phyloP scores from a whole-genome alignment of 37 sponge, comb jelly and placozoan species.

The Sycon ciliatum region DNA sequence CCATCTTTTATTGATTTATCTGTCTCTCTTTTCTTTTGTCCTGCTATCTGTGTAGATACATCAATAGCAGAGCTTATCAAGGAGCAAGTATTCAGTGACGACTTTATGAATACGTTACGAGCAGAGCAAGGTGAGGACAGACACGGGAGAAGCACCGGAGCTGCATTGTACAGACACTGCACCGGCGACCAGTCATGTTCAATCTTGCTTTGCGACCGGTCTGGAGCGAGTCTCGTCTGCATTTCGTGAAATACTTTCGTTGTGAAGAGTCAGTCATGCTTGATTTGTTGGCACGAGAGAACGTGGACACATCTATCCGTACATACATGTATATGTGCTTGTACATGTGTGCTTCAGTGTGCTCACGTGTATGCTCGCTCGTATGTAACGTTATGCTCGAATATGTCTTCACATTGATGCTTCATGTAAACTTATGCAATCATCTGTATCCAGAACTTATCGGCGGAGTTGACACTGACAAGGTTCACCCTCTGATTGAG shows the following conservation, averaged over 20 bases:
- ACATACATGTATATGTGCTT: too few relatives aligned
- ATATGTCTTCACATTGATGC: too few relatives aligned
- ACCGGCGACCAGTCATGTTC: too few relatives aligned
- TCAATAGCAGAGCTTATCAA: slow-evolving; percentile 78
- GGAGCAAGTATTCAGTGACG: slow-evolving; percentile 39
- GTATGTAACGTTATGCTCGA: too few relatives aligned
- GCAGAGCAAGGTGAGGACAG: slow-evolving; percentile 60
- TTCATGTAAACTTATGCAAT: too few relatives aligned
- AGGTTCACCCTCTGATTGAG: slow-evolving; percentile 41
- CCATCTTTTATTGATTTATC: too few relatives aligned
- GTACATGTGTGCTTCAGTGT: too few relatives aligned
- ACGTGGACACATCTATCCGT: too few relatives aligned
- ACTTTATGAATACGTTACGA: slow-evolving; percentile 52
- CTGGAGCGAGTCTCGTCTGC: background rate
- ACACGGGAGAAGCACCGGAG: background rate
- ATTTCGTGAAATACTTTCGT: background rate
- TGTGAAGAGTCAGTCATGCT: background rate
- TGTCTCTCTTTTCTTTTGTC: background rate
- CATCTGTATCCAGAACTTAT: slow-evolving; percentile 45
- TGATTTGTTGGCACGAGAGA: too few relatives aligned
- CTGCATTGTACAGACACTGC: too few relatives aligned
- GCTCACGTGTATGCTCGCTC: too few relatives aligned
- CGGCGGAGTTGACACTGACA: slow-evolving; percentile 39
- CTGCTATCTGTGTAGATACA: slow-evolving; percentile 35
- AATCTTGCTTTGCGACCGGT: too few relatives aligned